Conservation (phyloP, 2,113 vertebrate species). For the Cacatua alba region DNA sequence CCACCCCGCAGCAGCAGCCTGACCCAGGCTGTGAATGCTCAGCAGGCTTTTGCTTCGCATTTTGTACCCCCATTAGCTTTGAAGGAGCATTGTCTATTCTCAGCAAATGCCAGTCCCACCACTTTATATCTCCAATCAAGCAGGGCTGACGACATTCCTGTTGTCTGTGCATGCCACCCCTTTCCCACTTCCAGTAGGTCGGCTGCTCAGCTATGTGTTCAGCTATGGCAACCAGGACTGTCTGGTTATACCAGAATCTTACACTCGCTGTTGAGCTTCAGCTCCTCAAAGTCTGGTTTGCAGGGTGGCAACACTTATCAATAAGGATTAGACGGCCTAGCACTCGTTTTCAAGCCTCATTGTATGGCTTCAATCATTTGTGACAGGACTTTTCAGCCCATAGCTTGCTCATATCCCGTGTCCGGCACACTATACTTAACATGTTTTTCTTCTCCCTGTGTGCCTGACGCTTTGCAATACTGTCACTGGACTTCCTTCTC, state of each 20-base stretch:
- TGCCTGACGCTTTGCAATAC: background rate
- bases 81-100: background rate
- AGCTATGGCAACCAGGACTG: no score
- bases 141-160: rapidly evolving
- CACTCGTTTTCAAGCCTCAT: background rate
- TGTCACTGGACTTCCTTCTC: background rate
- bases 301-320: background rate
- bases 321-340: background rate
- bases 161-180: background rate
- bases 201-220: background rate
- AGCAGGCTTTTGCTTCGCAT: background rate
- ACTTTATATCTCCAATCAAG: background rate
- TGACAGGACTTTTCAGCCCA: background rate
- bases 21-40: background rate
- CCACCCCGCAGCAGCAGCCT: rapidly evolving
- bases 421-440: background rate
- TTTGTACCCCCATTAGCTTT: background rate
- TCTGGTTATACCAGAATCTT: background rate
- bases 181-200: background rate
- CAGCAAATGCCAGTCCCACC: background rate
- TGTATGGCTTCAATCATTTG: background rate
- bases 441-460: background rate
- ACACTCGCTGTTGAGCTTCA: background rate
- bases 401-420: background rate
- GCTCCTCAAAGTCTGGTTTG: background rate